These are phyloP conservation scores for honey bee (Apis mellifera) DNA, from an alignment of 1,140 invertebrate species.

Conservation along the genomic window DNA sequence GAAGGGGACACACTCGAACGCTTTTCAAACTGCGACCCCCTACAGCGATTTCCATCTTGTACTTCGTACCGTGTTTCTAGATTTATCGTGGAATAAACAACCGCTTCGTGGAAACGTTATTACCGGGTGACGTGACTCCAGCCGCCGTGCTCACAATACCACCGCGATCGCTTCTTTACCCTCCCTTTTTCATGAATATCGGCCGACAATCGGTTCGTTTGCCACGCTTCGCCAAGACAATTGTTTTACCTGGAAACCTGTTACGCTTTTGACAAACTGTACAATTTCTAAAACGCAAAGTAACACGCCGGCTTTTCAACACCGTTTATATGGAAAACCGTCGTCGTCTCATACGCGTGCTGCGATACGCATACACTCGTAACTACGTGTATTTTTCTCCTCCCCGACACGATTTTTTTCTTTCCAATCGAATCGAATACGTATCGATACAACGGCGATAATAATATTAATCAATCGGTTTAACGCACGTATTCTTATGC, in stretches of 20 bases:
- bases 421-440: not conserved
- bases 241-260: slow-evolving; percentile 29
- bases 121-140: slow-evolving; percentile 14
- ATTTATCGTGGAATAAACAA: slow-evolving; percentile 65
- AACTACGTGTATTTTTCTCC: not conserved
- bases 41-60: slow-evolving; percentile 38
- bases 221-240: not conserved
- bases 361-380: not conserved
- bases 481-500: slow-evolving; percentile 6
- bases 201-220: slow-evolving; percentile 20
- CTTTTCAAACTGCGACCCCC: slow-evolving; percentile 43
- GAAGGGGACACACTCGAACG: slow-evolving; percentile 29
- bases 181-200: slow-evolving; percentile 30
- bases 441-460: not conserved
- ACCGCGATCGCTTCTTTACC: not conserved
- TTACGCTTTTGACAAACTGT: not conserved
- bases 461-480: slow-evolving; percentile 27
- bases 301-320: not conserved
- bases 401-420: not conserved
- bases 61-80: slow-evolving; percentile 42
- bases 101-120: slow-evolving; percentile 50
- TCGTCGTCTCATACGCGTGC: not conserved
- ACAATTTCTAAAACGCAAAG: not conserved
- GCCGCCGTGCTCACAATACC: not conserved
- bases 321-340: not conserved